A percentile compares a stretch with the other conserved stretches of the same genome.
These are phyloP conservation scores for Rhopilema esculentum DNA, from an alignment of 30 jellyfish, hydroid and myxozoan species.

Conservation along the genomic window DNA sequence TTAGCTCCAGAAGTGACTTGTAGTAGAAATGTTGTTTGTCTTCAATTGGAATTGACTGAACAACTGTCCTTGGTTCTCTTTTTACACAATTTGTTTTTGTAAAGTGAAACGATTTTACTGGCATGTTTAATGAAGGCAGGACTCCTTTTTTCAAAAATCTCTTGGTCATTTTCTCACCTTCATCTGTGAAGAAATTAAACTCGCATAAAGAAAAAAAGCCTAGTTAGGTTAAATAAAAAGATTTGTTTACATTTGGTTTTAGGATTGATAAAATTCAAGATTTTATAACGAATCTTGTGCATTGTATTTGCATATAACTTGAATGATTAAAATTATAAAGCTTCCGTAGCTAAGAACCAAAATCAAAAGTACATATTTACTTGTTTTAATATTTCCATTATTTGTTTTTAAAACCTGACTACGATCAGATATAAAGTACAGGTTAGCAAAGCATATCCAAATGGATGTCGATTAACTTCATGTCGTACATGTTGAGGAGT, in stretches of 20 bases:
- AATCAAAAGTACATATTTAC: not conserved
- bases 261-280: not conserved
- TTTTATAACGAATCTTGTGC: not conserved
- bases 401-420: not conserved
- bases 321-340: not conserved
- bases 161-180: not conserved
- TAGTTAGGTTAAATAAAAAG: not conserved
- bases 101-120: not conserved
- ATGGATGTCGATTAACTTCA: not conserved
- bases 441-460: not conserved
- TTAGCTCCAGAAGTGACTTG: not conserved
- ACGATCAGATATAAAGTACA: not conserved
- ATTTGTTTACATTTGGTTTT: not conserved
- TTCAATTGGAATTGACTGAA: not conserved
- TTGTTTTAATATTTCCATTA: not conserved
- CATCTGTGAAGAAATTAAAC: not conserved
- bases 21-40: not conserved
- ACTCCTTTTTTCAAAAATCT: conserved; percentile 4
- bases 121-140: conserved; percentile 9
- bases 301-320: not conserved
- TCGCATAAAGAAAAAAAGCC: not conserved
- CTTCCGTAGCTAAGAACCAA: not conserved
- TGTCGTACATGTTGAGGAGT: not conserved
- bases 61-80: conserved; percentile 3
- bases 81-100: not conserved